These are phyloP conservation scores for Drosophila elegans DNA, from an alignment of 1,140 invertebrate genomes.

Conservation along the genomic window DNA sequence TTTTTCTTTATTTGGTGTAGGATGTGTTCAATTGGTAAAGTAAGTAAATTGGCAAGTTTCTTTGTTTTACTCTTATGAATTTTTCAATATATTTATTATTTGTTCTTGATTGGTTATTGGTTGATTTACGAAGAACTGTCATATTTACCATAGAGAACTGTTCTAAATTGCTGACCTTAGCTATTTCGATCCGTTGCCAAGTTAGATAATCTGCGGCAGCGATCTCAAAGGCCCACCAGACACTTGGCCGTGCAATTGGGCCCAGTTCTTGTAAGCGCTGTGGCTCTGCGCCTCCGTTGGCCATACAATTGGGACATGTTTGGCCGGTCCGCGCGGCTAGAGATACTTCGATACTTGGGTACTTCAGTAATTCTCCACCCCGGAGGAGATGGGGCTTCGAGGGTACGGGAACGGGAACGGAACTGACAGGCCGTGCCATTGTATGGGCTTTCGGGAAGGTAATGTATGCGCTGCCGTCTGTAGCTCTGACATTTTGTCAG, in stretches of 20 bases:
- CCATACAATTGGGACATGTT: slow-evolving; percentile 48
- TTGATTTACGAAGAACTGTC: too few species aligned
- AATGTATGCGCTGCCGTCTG: slow-evolving; percentile 42
- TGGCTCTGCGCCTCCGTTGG: slow-evolving; percentile 4
- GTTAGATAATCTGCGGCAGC: slow-evolving; percentile 36
- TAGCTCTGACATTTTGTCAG: slow-evolving; percentile 46
- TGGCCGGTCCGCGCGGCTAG: slow-evolving; percentile 17
- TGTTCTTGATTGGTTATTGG: too few species aligned
- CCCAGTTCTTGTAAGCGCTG: not conserved
- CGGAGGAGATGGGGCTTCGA: not conserved
- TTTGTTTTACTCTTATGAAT: not conserved
- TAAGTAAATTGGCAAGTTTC: too few species aligned
- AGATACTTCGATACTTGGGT: slow-evolving; percentile 1
- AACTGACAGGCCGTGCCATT: slow-evolving; percentile 27
- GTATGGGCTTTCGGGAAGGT: slow-evolving; percentile 21
- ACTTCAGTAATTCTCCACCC: not conserved
- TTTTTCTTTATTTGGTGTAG: too few species aligned
- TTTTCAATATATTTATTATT: not conserved
- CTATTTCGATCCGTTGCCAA: slow-evolving; percentile 7
- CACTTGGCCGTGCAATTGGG: slow-evolving; percentile 12
- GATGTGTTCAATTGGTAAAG: too few species aligned
- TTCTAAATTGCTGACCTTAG: slow-evolving; percentile 1
- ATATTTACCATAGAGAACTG: not conserved
- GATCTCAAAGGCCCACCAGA: slow-evolving; percentile 31
- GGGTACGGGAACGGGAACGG: not conserved